Base-by-base conservation (phyloP, 1,140 invertebrate genomes). In the Drosophila repleta region DNA sequence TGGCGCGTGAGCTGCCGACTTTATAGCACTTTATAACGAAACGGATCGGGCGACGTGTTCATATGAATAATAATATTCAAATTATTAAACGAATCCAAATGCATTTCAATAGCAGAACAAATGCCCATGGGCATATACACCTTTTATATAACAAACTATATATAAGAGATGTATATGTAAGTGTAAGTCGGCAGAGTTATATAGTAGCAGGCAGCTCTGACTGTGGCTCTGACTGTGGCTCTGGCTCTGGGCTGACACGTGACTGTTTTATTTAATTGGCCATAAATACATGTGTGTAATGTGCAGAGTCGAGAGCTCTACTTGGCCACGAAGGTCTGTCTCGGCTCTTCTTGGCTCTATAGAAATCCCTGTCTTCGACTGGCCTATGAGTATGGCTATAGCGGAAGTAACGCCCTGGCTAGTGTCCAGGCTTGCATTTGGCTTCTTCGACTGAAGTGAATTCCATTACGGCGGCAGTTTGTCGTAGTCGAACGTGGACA, bases 41-140 rank as follows among this genome's bases (percentile, higher is more conserved):
- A 70, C 35, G 55, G 57, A 81, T 81, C 82, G 78, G 81, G 82
- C 68, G 55, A 48, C 66, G 78, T 71, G 60, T 69, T 60, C 64
- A 72, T 88, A 87, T 85, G 78, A 87, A 85, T 87, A 85, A 85
- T 82, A 85, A 88, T 82, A 82, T 88, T 85, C 78, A 82, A 85
- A 78, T 82, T 71, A 43, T 43, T 17, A 43, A 43, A 43, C 32
- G 32, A 35, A 35, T 11, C 32, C 32, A 13, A 35, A 35, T 35
- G 32, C 32, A 35, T 35, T 35, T 11, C 11, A 35, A 35, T 35
- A 35, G 32, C 32, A 35, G 32, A 35, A 35, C 32, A 35, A 35
- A 35, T 3, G 10, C 32, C 7, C 26, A 29, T 7, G 3, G 3
- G 6, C 6, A 29, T 35, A 35, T 11, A 63, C 24, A 20, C 21